phyloP scores from a whole-genome alignment of 2,113 vertebrate genomes.

The Grallaria varia region DNA sequence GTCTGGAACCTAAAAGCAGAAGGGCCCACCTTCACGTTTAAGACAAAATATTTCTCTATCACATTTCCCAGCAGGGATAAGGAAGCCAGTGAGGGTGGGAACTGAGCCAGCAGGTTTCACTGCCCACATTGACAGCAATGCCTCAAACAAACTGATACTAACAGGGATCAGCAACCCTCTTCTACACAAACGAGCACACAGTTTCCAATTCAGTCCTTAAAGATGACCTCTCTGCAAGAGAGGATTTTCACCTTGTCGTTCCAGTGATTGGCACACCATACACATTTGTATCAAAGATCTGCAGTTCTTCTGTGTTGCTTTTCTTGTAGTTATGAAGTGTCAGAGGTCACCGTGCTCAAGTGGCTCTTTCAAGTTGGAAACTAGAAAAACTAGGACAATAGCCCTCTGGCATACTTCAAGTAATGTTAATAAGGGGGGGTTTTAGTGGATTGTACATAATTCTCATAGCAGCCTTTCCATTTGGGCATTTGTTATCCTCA shows the following conservation, averaged over 20 bases:
- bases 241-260: conserved; percentile 18
- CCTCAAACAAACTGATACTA: background rate
- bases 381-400: background rate
- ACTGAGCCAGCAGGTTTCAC: background rate
- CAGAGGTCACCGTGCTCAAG: background rate
- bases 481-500: background rate
- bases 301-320: background rate
- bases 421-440: background rate
- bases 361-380: background rate
- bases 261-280: background rate
- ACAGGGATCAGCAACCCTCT: background rate
- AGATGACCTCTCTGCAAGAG: background rate
- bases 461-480: background rate
- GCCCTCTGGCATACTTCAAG: background rate
- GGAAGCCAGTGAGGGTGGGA: background rate
- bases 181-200: rapidly evolving
- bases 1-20: background rate
- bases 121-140: conserved; percentile 4
- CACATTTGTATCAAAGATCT: background rate
- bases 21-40: background rate
- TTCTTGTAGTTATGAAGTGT: background rate
- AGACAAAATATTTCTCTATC: background rate
- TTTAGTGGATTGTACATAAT: background rate
- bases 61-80: background rate
- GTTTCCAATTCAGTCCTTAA: conserved; percentile 14